Evolutionary conservation across 2,113 vertebrate genomes (phyloP).

Genomic region (Microcebus tavaratra): DNA sequence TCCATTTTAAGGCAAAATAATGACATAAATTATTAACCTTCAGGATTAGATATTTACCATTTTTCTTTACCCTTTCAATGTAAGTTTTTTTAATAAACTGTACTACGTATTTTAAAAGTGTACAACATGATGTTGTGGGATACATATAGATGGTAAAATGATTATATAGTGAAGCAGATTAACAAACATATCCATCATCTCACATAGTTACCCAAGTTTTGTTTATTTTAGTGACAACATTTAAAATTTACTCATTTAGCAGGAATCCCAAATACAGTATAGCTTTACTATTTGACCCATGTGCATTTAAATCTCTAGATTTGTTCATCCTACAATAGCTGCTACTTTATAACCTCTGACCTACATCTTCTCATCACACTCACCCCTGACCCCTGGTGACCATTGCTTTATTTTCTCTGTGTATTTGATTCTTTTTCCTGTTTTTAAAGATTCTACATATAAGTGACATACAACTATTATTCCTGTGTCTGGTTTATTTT

Average conservation of each 20-base stretch:
- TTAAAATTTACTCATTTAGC: not conserved
- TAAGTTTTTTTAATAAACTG: not conserved
- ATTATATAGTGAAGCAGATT: no score
- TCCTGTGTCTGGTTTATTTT: not conserved
- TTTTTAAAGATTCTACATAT: not conserved
- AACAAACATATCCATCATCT: no score
- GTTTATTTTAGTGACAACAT: no score
- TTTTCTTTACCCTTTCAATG: not conserved
- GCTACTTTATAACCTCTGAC: not conserved
- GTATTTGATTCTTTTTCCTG: not conserved
- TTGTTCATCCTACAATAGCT: not conserved
- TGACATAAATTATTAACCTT: not conserved
- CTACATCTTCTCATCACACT: not conserved
- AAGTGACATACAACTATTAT: not conserved
- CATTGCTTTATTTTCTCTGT: not conserved
- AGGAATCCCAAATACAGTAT: not conserved
- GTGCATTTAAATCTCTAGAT: not conserved
- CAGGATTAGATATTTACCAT: not conserved
- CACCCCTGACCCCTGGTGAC: not conserved
- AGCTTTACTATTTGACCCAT: not conserved
- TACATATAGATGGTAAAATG: no score
- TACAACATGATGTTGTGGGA: not conserved
- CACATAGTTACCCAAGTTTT: no score
- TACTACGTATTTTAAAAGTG: not conserved
- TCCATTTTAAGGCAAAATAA: not conserved